Conservation (phyloP, 1,140 invertebrate genomes). For the Watersipora subatra region DNA sequence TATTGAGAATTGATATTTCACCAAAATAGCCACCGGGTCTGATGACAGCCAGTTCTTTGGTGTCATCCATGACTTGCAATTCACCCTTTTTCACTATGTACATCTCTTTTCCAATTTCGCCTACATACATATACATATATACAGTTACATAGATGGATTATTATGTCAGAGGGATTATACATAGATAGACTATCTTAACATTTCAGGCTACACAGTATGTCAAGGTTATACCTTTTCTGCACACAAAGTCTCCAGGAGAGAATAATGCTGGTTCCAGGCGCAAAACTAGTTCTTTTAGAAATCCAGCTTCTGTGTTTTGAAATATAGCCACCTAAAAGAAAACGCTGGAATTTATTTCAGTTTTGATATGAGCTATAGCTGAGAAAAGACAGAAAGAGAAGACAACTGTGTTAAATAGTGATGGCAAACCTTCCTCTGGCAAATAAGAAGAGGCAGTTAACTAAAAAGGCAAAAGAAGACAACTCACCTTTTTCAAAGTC, state of each 20-base stretch:
- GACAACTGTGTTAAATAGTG: no score
- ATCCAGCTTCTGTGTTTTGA: conserved; percentile 96
- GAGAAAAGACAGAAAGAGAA: no score
- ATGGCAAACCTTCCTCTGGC: no score
- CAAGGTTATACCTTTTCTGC: conserved; percentile 96
- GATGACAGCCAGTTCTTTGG: conserved; percentile 80
- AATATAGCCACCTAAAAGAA: conserved; percentile 72
- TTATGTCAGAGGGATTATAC: no score
- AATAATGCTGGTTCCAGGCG: conserved; percentile 85
- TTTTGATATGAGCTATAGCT: no score
- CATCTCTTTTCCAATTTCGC: conserved; percentile 97
- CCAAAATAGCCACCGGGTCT: conserved; percentile 89
- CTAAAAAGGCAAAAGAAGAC: no score
- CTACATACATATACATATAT: conserved; percentile 45
- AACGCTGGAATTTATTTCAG: no score
- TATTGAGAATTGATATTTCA: conserved; percentile 98
- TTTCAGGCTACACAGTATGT: no score
- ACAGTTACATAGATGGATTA: no score
- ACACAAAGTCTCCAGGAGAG: conserved; percentile 95
- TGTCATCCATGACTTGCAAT: conserved; percentile 86
- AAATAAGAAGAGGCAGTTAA: no score
- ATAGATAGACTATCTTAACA: no score
- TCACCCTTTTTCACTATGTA: conserved; percentile 94
- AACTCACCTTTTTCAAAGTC: conserved; percentile 68
- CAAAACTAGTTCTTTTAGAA: conserved; percentile 89